Conservation (phyloP, 1,140 invertebrate species). For the Scaptomyza montana region DNA sequence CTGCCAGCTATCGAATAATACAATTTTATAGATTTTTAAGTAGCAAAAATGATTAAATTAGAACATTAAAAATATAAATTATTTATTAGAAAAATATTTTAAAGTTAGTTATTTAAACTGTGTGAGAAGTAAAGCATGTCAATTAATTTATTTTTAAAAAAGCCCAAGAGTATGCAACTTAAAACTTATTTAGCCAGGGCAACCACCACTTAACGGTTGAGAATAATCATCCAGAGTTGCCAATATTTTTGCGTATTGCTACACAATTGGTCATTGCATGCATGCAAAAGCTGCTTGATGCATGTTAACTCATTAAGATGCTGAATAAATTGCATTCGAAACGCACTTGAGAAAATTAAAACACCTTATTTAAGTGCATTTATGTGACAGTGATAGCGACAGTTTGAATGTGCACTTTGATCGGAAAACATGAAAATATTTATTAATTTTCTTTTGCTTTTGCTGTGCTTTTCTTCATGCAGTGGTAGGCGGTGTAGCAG, state of each 20-base stretch:
- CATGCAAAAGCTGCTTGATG: constrained; percentile 16
- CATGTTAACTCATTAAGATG: constrained; percentile 1
- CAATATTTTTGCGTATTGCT: too few species aligned
- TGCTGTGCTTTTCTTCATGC: background rate
- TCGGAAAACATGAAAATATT: constrained; percentile 4
- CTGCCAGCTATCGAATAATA: background rate
- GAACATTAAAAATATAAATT: too few species aligned
- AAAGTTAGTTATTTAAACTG: too few species aligned
- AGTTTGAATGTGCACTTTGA: background rate
- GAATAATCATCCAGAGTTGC: too few species aligned
- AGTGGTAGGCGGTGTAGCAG: background rate
- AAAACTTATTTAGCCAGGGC: too few species aligned
- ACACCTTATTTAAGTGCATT: background rate
- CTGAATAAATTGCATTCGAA: constrained; percentile 16
- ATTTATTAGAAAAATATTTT: too few species aligned
- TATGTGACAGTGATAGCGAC: background rate
- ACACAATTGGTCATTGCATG: background rate
- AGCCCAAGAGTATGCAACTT: too few species aligned
- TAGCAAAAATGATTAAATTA: too few species aligned
- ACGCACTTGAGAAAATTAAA: background rate
- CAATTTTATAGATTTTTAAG: background rate
- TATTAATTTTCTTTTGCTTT: background rate
- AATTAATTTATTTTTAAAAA: too few species aligned
- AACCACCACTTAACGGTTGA: background rate
- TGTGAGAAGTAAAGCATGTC: too few species aligned